Base-by-base conservation (phyloP, 1,140 invertebrate species). In the Drosophila nannoptera region DNA sequence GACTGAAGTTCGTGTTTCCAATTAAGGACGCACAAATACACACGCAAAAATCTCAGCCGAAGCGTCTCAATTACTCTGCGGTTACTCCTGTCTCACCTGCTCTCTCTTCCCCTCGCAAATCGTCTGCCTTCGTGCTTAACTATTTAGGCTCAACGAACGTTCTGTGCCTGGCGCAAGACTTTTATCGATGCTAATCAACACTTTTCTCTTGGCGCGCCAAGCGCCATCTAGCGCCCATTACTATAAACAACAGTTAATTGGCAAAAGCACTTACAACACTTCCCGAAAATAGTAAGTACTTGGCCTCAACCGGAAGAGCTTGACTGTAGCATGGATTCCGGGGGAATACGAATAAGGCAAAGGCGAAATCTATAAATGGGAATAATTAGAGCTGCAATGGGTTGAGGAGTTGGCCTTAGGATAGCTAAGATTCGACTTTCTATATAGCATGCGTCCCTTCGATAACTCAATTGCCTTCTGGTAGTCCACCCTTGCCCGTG, bases 41-140 rank as follows among this genome's bases (percentile, higher is more conserved):
- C 32, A 62, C 53, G 11, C 58, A 49, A 67, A 56, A 60, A 36
- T 38, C 36, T 36, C 49, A 49, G 54, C 68, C 68, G 36, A 62
- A 70, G 54, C 33, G 40, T 54, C 73, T 61, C 68, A 64, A 80
- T 80, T 78, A 73, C 68, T 11, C 35, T 38, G 50, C 8, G 32
- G 36, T 36, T 42, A 7, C 36, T 3, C 5, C 29, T 11, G 40
- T 9, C 2, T 4, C n/a, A 12, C 22, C 12, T 3, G 31, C n/a
- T 14, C 12, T 29, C 33, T 36, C 16, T n/a, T 16, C 16, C 33
- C 9, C 46, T n/a, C 16, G 33, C 46, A 50, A 58, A 8, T n/a
- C n/a, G n/a, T n/a, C n/a, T n/a, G n/a, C n/a, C n/a, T n/a, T 69
- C 33, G 38, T 60, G 43, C 3, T 11, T 45, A 49, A 63, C 72